A percentile compares a stretch with the other conserved stretches of the same genome.
These are phyloP conservation scores for Pomacea canaliculata DNA, from an alignment of 2,888 invertebrate species.

Conservation along the genomic window DNA sequence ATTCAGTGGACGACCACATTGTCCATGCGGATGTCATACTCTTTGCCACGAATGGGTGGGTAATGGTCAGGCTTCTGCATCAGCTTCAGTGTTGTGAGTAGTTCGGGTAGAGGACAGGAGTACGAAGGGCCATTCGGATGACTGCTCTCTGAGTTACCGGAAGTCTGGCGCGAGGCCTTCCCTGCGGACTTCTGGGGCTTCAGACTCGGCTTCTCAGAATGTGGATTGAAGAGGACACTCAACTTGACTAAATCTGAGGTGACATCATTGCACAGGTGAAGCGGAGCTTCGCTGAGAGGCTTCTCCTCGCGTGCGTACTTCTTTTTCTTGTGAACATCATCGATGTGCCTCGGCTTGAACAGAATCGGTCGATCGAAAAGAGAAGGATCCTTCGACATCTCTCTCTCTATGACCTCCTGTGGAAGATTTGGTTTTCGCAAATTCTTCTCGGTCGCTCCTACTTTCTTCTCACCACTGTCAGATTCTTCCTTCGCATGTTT, in stretches of 20 bases:
- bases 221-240: constrained; percentile 37
- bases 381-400: constrained; percentile 45
- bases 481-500: constrained; percentile 39
- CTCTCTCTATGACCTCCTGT: constrained; percentile 49
- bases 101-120: constrained; percentile 44
- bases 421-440: constrained; percentile 55
- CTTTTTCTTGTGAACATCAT: constrained; percentile 61
- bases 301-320: constrained; percentile 52
- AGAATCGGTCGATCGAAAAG: constrained; percentile 56
- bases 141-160: constrained; percentile 7
- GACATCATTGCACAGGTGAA: constrained; percentile 60
- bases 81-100: constrained; percentile 44
- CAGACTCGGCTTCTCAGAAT: not conserved
- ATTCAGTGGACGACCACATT: too few species aligned
- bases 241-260: constrained; percentile 54
- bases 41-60: constrained; percentile 46
- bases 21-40: constrained; percentile 9
- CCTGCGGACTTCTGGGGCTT: not conserved
- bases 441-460: constrained; percentile 36
- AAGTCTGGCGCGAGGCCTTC: constrained; percentile 2
- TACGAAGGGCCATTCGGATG: constrained; percentile 42
- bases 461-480: constrained; percentile 36
- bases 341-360: constrained; percentile 63
- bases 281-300: constrained; percentile 52
- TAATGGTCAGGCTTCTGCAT: constrained; percentile 45